Percentiles rank a stretch among this genome's conserved stretches.
phyloP scores from a whole-genome alignment of 2,888 invertebrate species.

The Chloromyia formosa region DNA sequence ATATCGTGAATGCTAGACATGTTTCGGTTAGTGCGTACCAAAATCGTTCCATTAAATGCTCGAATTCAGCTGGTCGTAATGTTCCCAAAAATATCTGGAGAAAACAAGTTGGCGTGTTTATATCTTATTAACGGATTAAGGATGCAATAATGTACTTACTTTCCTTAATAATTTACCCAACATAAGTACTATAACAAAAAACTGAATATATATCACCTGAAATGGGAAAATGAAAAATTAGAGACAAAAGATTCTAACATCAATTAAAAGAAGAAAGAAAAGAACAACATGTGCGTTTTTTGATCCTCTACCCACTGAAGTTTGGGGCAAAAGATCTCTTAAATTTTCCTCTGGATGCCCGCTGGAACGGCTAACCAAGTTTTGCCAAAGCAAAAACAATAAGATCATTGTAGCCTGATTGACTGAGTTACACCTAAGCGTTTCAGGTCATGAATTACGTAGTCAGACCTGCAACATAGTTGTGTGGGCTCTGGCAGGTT shows the following conservation, averaged over 20 bases:
- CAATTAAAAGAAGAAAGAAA: conserved; percentile 30
- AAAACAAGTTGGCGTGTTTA: conserved; percentile 33
- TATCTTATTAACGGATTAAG: background rate
- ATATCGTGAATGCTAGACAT: conserved; percentile 98
- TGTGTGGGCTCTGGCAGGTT: no score
- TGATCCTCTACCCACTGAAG: no score
- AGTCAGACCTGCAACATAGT: no score
- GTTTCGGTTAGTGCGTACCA: conserved; percentile 99
- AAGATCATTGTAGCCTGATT: no score
- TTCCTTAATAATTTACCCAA: conserved; percentile 92
- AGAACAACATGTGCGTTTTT: no score
- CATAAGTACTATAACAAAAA: conserved; percentile 91
- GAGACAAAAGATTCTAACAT: background rate
- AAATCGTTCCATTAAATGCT: conserved; percentile 97
- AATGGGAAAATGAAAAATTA: conserved; percentile 58
- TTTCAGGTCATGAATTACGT: no score
- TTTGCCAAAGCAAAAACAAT: no score
- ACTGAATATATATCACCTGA: conserved; percentile 96
- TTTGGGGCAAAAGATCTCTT: no score
- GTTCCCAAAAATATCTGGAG: conserved; percentile 91
- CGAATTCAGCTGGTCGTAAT: conserved; percentile 93
- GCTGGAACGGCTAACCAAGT: no score
- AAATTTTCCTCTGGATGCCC: no score
- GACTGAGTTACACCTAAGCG: no score
- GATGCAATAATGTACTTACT: conserved; percentile 63